phyloP scores from a whole-genome alignment of 2,113 vertebrate species.

The Lichenostomus cassidix region DNA sequence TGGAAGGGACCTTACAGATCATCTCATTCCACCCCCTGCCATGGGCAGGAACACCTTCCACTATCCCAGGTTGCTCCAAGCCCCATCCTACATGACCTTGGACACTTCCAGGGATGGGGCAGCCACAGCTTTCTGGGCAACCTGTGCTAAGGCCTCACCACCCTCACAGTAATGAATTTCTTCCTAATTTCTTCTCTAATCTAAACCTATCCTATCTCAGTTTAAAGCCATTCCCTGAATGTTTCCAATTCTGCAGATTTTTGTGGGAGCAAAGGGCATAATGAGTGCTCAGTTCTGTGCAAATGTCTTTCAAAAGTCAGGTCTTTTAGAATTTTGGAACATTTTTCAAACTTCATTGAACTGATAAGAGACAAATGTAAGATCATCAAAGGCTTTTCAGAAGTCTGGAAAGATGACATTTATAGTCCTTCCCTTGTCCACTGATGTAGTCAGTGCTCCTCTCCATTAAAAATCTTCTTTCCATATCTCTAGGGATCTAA shows the following conservation, averaged over 20 bases:
- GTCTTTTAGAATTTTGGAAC: not conserved
- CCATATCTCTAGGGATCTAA: not conserved
- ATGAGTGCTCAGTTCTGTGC: not conserved
- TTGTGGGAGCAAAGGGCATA: not conserved
- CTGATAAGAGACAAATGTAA: not conserved
- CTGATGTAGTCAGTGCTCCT: not conserved
- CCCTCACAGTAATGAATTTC: not conserved
- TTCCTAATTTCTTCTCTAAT: not conserved
- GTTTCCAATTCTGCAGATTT: not conserved
- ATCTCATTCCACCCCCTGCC: not conserved
- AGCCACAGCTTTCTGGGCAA: accelerated
- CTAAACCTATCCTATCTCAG: not conserved
- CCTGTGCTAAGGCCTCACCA: not conserved
- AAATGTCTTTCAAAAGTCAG: not conserved
- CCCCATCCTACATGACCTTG: accelerated
- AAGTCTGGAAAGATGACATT: not conserved
- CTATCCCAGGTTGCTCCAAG: not conserved
- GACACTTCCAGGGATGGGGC: not conserved
- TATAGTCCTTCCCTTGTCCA: not conserved
- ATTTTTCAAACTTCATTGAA: not conserved
- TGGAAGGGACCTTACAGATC: not conserved
- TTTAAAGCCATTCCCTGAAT: not conserved
- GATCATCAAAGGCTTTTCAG: not conserved
- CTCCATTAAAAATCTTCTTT: not conserved
- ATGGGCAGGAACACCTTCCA: not conserved